phyloP scores from a whole-genome alignment of 2,888 invertebrate genomes.

The Halocaridina rubra region DNA sequence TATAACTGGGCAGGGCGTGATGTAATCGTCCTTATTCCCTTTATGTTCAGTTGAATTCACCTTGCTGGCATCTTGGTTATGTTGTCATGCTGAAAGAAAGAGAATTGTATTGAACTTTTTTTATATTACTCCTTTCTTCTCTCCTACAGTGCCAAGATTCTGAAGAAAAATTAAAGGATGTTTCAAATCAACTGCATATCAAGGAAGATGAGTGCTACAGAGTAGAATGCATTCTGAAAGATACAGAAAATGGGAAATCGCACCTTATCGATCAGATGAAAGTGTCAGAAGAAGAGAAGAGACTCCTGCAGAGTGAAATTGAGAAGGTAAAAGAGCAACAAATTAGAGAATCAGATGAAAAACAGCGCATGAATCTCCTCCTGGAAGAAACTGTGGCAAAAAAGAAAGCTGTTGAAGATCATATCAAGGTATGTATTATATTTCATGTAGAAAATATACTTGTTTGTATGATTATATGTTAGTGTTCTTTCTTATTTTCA shows the following conservation, averaged over 20 bases:
- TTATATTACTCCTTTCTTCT: neutral
- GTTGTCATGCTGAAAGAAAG: neutral
- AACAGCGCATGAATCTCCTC: neutral
- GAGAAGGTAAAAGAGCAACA: slow-evolving; percentile 6
- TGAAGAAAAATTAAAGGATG: neutral
- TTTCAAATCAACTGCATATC: neutral
- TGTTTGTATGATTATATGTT: too few relatives aligned
- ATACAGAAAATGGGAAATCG: neutral
- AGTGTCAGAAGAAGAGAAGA: neutral
- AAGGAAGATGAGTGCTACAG: neutral
- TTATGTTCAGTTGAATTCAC: too few relatives aligned
- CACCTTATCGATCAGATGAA: neutral
- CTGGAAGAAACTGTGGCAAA: slow-evolving; percentile 14
- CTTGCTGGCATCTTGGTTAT: too few relatives aligned
- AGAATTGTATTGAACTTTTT: neutral
- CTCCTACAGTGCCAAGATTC: neutral
- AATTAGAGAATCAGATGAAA: neutral
- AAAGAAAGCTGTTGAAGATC: slow-evolving; percentile 17
- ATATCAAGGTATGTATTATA: slow-evolving; percentile 38
- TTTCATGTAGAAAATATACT: too few relatives aligned
- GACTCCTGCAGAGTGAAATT: neutral
- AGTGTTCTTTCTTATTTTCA: neutral
- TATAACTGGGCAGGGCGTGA: too few relatives aligned
- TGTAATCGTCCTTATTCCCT: too few relatives aligned
- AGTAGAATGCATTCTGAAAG: neutral